Evolutionary conservation across 2,113 vertebrate species (phyloP), one percentile per base, ranked within the genome.

Genomic region (Boleophthalmus pectinirostris): DNA sequence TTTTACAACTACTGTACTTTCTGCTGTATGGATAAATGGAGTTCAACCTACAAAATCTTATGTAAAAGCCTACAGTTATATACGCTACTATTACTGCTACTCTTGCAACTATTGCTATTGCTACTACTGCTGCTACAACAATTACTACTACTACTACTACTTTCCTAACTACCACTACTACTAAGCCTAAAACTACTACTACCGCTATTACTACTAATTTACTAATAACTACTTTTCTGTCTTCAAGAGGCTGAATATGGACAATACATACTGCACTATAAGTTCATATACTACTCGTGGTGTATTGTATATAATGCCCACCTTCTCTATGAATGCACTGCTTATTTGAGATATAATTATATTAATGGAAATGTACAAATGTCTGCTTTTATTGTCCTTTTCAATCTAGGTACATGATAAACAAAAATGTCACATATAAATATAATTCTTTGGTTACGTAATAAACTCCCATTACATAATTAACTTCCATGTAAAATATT

Each of bases 371-470:
- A 38, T 18, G 4, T 4, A 49, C 15, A 49, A 5, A 29, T 29
- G 29, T 29, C 29, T 29, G 15, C 49, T 49, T 49, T 49, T 49
- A 14, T 49, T 49, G 2, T 49, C 15, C n/a, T n/a, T n/a, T n/a
- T 49, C 3, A 49, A 16, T 49, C 13, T 7, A 38, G 5, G 9
- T 38, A 43, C 38, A 43, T 10, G 16, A 51, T 5, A 51, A 51
- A 53, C 2, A 66, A 78, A 70, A 63, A 29, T 29, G 70, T 57
- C 35, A 58, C 68, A n/a, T 10, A 0, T 2, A 54, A 38, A 18
- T 43, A 76, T 65, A 64, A 69, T 49, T 11, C 35, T 49, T 73
- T 70, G 46, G 47, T 43, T 25, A 56, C 35, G 43, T 70, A 53
- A 29, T 58, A 14, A 53, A 57, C 38, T 11, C 2, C 10, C 23